Evolutionary conservation across 2,797 vertebrate species (phyloP).

Genomic region (Rhinichthys osculus): DNA sequence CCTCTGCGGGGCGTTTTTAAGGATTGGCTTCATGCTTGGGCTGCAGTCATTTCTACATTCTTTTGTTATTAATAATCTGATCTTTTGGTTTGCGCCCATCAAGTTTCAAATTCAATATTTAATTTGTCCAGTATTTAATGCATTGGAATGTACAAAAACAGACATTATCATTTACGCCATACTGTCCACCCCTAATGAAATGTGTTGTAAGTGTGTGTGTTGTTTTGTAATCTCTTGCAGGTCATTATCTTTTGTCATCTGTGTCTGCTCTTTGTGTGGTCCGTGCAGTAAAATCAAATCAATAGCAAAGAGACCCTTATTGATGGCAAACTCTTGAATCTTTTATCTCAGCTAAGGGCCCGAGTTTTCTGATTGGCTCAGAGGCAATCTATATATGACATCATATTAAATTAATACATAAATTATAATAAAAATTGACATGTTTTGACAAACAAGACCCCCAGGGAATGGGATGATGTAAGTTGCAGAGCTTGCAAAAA

Average conservation of each 20-base stretch:
- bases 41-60: neutral
- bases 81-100: neutral
- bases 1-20: neutral
- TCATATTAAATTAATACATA: slow-evolving; percentile 81
- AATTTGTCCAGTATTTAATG: neutral
- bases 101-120: neutral
- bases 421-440: slow-evolving; percentile 71
- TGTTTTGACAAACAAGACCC: slow-evolving; percentile 65
- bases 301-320: slow-evolving; percentile 56
- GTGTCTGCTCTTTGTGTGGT: slow-evolving; percentile 57
- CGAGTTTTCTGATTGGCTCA: slow-evolving; percentile 69
- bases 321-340: slow-evolving; percentile 43
- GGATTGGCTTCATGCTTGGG: neutral
- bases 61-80: neutral
- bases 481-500: slow-evolving; percentile 52
- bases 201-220: neutral
- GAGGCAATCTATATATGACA: slow-evolving; percentile 76
- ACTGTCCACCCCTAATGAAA: slow-evolving; percentile 29
- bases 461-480: slow-evolving; percentile 30
- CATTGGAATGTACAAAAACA: slow-evolving; percentile 23
- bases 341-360: slow-evolving; percentile 71
- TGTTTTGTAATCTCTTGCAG: neutral
- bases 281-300: slow-evolving; percentile 63
- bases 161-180: slow-evolving; percentile 5
- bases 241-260: slow-evolving; percentile 30